These are phyloP conservation scores for Drepanosiphum platanoidis DNA, from an alignment of 2,888 invertebrate species.

Conservation along the genomic window DNA sequence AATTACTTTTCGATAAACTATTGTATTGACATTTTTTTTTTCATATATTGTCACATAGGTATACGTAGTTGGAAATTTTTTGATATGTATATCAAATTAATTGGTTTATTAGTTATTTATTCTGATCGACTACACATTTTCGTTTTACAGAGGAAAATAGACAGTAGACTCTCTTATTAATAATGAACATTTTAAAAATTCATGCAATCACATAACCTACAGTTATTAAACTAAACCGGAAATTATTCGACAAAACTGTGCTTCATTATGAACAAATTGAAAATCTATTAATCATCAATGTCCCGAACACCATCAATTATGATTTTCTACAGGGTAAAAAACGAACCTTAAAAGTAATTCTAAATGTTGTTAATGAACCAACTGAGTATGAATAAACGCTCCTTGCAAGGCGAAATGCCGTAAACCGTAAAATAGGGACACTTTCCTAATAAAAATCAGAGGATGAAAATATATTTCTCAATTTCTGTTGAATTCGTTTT, in stretches of 20 bases:
- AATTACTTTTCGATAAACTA: too few species aligned
- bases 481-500: background rate
- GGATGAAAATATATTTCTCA: conserved; percentile 9
- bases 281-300: background rate
- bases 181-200: background rate
- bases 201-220: background rate
- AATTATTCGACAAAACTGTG: conserved; percentile 6
- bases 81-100: too few species aligned
- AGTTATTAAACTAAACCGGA: background rate
- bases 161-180: too few species aligned
- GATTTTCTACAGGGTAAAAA: background rate
- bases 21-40: too few species aligned
- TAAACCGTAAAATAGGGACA: too few species aligned
- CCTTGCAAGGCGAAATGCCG: background rate
- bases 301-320: background rate
- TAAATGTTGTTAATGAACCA: background rate
- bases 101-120: too few species aligned
- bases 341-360: background rate
- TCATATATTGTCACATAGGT: too few species aligned
- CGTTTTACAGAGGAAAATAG: too few species aligned
- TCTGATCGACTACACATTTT: too few species aligned
- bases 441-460: background rate
- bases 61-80: too few species aligned
- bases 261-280: background rate
- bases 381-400: background rate